Evolutionary conservation across 2,888 invertebrate genomes (phyloP).

Genomic region (Sesia bembeciformis): DNA sequence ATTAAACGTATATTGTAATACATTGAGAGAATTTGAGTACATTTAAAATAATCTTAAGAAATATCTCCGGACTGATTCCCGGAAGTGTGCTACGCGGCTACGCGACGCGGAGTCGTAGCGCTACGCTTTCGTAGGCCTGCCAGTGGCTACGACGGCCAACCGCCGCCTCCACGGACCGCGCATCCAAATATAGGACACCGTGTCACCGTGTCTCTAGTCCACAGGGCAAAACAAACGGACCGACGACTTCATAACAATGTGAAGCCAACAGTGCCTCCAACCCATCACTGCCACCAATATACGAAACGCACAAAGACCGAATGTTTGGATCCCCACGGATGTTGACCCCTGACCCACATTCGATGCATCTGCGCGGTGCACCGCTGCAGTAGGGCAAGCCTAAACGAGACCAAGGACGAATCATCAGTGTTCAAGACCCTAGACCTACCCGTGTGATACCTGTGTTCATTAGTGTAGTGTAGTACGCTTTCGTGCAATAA

Average conservation of each 20-base stretch:
- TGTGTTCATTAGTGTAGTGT: conserved; percentile 62
- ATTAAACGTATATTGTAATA: too few relatives aligned
- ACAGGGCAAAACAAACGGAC: conserved; percentile 19
- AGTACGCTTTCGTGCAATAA: conserved; percentile 29
- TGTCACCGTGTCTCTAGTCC: conserved; percentile 41
- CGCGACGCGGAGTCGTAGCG: conserved; percentile 52
- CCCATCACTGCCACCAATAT: conserved; percentile 34
- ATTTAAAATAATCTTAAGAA: conserved; percentile 13
- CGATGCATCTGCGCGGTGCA: conserved; percentile 54
- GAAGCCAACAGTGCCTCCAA: conserved; percentile 28
- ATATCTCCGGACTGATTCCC: conserved; percentile 33
- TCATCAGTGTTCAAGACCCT: conserved; percentile 33
- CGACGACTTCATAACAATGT: conserved; percentile 16
- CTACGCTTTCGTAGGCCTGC: conserved; percentile 62
- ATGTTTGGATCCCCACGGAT: conserved; percentile 30
- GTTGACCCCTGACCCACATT: conserved; percentile 60
- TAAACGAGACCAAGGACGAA: conserved; percentile 12
- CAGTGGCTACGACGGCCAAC: conserved; percentile 53
- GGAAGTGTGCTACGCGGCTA: conserved; percentile 45
- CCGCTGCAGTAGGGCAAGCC: conserved; percentile 37
- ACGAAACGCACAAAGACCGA: conserved; percentile 28
- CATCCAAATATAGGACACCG: conserved; percentile 46
- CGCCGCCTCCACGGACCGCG: conserved; percentile 42
- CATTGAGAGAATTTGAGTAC: not conserved
- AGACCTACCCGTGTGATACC: conserved; percentile 38